These are phyloP conservation scores for Thripadectes ignobilis DNA, from an alignment of 2,797 vertebrate genomes.

Conservation along the genomic window DNA sequence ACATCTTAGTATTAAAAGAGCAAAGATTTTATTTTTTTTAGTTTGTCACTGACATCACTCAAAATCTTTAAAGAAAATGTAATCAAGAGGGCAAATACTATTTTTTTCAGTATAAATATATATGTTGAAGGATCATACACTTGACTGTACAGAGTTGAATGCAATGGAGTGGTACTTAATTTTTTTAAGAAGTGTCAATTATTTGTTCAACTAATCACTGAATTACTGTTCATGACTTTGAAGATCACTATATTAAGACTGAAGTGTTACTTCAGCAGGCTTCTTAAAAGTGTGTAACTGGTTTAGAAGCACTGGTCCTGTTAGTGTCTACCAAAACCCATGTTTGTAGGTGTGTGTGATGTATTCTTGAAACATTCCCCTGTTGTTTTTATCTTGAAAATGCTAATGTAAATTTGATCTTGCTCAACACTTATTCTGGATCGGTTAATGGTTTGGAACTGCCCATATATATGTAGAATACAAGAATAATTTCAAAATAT, in stretches of 20 bases:
- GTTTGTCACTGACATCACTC: background rate
- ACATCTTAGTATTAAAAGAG: background rate
- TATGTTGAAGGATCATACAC: background rate
- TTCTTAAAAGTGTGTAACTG: background rate
- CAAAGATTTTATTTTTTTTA: background rate
- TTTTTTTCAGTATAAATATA: background rate
- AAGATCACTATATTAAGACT: background rate
- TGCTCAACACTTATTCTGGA: background rate
- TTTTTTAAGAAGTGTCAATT: background rate
- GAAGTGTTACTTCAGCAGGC: background rate
- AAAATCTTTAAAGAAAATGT: background rate
- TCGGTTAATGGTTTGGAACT: background rate
- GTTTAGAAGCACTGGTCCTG: background rate
- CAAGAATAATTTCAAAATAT: background rate
- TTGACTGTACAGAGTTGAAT: background rate
- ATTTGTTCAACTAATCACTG: background rate
- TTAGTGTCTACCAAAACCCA: background rate
- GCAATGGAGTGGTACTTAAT: background rate
- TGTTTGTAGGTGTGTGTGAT: background rate
- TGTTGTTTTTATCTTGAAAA: background rate
- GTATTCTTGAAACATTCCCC: background rate
- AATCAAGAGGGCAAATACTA: background rate
- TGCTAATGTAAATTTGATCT: background rate
- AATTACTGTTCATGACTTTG: background rate
- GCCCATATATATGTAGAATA: background rate